A percentile compares a stretch with the other conserved stretches of the same genome.
These are phyloP conservation scores for Athene cunicularia DNA, from an alignment of 2,113 vertebrate genomes.

Conservation along the genomic window DNA sequence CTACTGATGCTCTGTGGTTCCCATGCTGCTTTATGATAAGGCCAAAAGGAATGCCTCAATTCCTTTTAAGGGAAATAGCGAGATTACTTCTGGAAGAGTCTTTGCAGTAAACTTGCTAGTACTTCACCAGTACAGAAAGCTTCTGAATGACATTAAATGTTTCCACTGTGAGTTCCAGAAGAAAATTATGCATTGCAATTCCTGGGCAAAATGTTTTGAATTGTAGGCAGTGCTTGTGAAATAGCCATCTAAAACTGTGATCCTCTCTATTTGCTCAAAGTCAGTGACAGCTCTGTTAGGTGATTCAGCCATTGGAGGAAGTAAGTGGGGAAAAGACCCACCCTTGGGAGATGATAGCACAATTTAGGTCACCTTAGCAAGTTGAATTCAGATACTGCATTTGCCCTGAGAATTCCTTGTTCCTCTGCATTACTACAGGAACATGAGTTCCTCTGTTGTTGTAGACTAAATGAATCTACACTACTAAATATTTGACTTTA, in stretches of 20 bases:
- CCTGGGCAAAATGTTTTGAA: not conserved
- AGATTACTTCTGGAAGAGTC: not conserved
- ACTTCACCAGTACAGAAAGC: not conserved
- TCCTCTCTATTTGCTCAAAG: not conserved
- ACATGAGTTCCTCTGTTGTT: not conserved
- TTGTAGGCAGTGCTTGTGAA: not conserved
- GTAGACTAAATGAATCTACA: not conserved
- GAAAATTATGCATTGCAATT: not conserved
- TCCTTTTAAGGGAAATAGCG: slow-evolving; percentile 40
- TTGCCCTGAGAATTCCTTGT: not conserved
- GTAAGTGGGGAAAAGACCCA: not conserved
- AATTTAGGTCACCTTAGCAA: not conserved
- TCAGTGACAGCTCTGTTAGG: not conserved
- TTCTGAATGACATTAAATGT: not conserved
- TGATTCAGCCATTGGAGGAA: not conserved
- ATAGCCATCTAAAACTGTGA: not conserved
- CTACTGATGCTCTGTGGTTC: slow-evolving; percentile 9
- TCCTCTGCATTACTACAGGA: not conserved
- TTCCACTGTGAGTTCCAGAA: not conserved
- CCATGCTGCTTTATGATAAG: slow-evolving; percentile 4
- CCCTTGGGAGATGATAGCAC: not conserved
- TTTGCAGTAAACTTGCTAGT: not conserved
- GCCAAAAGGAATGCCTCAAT: slow-evolving; percentile 1
- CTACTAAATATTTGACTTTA: not conserved
- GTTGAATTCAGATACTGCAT: not conserved